Evolutionary conservation across 2,113 vertebrate species (phyloP).

Genomic region (Dicentrarchus labrax): DNA sequence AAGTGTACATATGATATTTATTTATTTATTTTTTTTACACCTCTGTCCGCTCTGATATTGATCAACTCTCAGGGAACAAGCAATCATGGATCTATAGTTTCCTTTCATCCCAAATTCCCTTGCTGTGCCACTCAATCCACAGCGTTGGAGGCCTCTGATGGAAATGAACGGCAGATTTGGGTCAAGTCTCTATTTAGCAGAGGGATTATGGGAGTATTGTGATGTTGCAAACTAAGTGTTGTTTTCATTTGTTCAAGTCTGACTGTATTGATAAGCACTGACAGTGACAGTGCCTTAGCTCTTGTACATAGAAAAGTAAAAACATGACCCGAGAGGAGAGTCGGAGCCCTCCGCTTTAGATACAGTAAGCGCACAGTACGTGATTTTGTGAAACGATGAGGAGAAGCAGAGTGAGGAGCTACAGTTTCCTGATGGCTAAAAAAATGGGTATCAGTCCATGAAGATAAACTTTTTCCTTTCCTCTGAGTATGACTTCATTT

Average conservation of each 20-base stretch:
- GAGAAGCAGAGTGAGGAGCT: slow-evolving; percentile 48
- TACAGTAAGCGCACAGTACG: slow-evolving; percentile 73
- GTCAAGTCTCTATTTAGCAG: slow-evolving; percentile 36
- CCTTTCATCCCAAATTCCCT: neutral
- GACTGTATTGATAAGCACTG: slow-evolving; percentile 56
- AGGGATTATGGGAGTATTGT: slow-evolving; percentile 41
- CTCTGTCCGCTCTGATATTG: slow-evolving; percentile 12
- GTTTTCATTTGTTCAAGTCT: slow-evolving; percentile 41
- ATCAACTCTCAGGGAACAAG: slow-evolving; percentile 2
- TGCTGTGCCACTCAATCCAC: neutral
- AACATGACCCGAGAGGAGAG: slow-evolving; percentile 71
- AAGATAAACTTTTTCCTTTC: slow-evolving; percentile 10
- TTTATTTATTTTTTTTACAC: slow-evolving; percentile 14
- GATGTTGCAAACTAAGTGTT: slow-evolving; percentile 39
- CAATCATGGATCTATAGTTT: neutral
- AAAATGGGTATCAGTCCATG: slow-evolving; percentile 20
- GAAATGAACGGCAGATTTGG: slow-evolving; percentile 41
- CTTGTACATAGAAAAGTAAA: slow-evolving; percentile 74
- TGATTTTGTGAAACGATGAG: slow-evolving; percentile 54
- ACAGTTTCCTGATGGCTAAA: slow-evolving; percentile 45
- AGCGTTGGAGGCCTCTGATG: slow-evolving; percentile 18
- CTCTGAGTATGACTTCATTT: slow-evolving; percentile 2
- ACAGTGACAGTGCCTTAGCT: slow-evolving; percentile 64
- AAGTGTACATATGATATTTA: slow-evolving; percentile 16
- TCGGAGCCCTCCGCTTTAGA: slow-evolving; percentile 61